phyloP scores from a whole-genome alignment of 2,888 invertebrate species.

The Venusia cambrica region DNA sequence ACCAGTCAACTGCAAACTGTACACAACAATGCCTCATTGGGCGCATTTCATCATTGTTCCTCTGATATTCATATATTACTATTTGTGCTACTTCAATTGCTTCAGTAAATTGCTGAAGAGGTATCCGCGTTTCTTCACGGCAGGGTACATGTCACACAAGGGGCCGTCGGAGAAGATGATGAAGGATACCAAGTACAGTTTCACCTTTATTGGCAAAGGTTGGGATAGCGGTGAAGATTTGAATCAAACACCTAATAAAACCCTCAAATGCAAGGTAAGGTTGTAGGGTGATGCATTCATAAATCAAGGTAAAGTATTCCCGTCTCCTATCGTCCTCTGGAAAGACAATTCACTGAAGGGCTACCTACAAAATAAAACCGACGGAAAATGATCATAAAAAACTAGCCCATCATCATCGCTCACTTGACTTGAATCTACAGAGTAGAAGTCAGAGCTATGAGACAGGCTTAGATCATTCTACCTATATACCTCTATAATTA shows the following conservation, averaged over 20 bases:
- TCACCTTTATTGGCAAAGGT: slow-evolving; percentile 46
- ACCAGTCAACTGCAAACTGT: slow-evolving; percentile 42
- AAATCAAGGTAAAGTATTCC: too few species aligned
- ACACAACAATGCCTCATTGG: slow-evolving; percentile 43
- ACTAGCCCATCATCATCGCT: too few species aligned
- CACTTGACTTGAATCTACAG: too few species aligned
- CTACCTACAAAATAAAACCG: too few species aligned
- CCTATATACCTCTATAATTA: too few species aligned
- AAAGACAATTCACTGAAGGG: too few species aligned
- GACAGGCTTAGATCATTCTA: too few species aligned
- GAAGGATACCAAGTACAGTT: slow-evolving; percentile 40
- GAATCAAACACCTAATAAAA: slow-evolving; percentile 29
- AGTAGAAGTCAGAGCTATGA: too few species aligned
- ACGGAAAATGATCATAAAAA: too few species aligned
- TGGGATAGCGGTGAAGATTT: slow-evolving; percentile 36
- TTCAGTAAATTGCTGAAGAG: slow-evolving; percentile 46
- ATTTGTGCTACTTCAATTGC: slow-evolving; percentile 42
- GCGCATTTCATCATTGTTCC: slow-evolving; percentile 46
- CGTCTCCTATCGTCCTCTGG: too few species aligned
- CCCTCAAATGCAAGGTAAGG: slow-evolving; percentile 42
- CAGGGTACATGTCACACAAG: slow-evolving; percentile 47
- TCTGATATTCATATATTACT: slow-evolving; percentile 43
- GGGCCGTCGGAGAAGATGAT: slow-evolving; percentile 48
- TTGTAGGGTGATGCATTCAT: too few species aligned
- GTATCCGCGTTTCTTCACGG: slow-evolving; percentile 45